Evolutionary conservation across 2,888 invertebrate genomes (phyloP).

Genomic region (Microchrysa polita): DNA sequence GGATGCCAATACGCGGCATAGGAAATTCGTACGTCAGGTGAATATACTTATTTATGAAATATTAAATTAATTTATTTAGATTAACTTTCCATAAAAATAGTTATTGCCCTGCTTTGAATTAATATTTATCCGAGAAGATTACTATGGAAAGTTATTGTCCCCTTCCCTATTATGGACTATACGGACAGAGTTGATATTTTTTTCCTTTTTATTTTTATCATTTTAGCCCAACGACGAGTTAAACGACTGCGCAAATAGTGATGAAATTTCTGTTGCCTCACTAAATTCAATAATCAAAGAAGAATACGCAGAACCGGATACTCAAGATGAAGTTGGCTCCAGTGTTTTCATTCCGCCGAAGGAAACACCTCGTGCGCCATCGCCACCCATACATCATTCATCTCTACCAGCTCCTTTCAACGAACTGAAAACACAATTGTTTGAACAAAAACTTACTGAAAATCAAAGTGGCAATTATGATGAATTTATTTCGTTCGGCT

Average conservation of each 20-base stretch:
- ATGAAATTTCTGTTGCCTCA: conserved; percentile 15
- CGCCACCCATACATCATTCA: neutral
- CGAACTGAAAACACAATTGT: neutral
- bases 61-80: too few relatives aligned
- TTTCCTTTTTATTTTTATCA: too few relatives aligned
- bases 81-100: too few relatives aligned
- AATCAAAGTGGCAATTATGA: conserved; percentile 2
- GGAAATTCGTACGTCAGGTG: neutral
- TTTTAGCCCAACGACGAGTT: conserved; percentile 18
- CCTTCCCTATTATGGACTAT: too few relatives aligned
- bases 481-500: conserved; percentile 30
- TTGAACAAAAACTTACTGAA: neutral
- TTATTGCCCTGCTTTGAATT: too few relatives aligned
- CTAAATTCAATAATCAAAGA: conserved; percentile 21
- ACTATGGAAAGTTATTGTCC: too few relatives aligned
- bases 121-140: too few relatives aligned
- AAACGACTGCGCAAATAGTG: conserved; percentile 6
- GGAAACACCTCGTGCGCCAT: neutral
- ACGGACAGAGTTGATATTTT: too few relatives aligned
- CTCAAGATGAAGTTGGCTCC: neutral
- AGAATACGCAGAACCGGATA: neutral
- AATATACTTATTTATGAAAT: too few relatives aligned
- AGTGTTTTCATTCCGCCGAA: neutral
- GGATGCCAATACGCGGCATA: conserved; percentile 20
- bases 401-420: neutral